Conservation (phyloP, 2,888 invertebrate species). For the Ormyrus pomaceus region DNA sequence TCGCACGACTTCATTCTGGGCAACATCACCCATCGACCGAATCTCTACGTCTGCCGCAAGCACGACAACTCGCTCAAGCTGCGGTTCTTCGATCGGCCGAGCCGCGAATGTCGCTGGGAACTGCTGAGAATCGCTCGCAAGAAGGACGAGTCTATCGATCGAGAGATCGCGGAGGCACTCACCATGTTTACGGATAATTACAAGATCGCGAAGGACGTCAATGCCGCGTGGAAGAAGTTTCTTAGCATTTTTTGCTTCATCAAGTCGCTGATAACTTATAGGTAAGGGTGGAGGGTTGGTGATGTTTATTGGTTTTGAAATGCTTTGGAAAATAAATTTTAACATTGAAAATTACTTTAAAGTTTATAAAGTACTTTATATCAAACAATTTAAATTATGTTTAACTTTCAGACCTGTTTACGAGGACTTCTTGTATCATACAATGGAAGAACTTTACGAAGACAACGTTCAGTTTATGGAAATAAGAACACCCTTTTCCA, state of each 20-base stretch:
- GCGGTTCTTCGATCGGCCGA: constrained; percentile 47
- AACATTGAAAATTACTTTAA: too few relatives aligned
- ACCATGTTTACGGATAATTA: constrained; percentile 78
- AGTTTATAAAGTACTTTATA: too few relatives aligned
- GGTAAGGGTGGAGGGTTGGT: constrained; percentile 56
- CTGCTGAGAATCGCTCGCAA: constrained; percentile 63
- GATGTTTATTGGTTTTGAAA: too few relatives aligned
- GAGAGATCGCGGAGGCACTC: constrained; percentile 77
- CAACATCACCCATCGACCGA: constrained; percentile 80
- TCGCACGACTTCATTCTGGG: constrained; percentile 80
- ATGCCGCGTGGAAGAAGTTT: constrained; percentile 58
- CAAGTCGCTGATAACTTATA: constrained; percentile 63
- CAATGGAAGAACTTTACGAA: constrained; percentile 79
- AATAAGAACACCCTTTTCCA: constrained; percentile 80
- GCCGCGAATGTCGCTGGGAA: constrained; percentile 63
- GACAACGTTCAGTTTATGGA: constrained; percentile 86
- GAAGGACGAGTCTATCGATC: constrained; percentile 75
- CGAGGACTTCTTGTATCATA: constrained; percentile 82
- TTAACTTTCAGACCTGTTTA: constrained; percentile 78
- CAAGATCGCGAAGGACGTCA: neutral
- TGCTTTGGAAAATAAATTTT: too few relatives aligned
- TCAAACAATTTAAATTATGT: too few relatives aligned
- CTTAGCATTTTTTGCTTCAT: constrained; percentile 52
- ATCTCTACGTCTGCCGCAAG: constrained; percentile 78
- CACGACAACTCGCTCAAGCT: constrained; percentile 12